Evolutionary conservation across 2,113 vertebrate species (phyloP).

Genomic region (Scopus umbretta): DNA sequence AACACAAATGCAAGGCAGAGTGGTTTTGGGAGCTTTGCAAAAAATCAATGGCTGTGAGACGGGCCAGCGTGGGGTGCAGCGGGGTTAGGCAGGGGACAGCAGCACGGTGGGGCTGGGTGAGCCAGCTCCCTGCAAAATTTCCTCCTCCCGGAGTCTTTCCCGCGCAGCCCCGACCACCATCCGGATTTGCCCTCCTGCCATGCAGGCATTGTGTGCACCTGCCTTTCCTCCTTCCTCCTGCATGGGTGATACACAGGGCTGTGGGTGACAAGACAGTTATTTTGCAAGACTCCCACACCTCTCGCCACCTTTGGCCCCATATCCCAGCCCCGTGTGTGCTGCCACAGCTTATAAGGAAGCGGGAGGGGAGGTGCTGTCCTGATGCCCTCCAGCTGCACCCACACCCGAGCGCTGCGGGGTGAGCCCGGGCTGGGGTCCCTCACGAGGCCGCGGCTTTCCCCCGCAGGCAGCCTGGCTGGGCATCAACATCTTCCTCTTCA

Average conservation of each 20-base stretch:
- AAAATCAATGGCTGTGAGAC: not conserved
- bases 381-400: rapidly evolving
- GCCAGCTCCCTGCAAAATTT: not conserved
- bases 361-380: rapidly evolving
- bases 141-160: not conserved
- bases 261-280: not conserved
- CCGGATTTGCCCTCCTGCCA: rapidly evolving
- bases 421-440: rapidly evolving
- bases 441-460: not conserved
- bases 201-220: not conserved
- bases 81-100: not conserved
- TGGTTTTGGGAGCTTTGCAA: not conserved
- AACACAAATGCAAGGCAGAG: not conserved
- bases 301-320: not conserved
- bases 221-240: not conserved
- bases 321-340: not conserved
- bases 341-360: not conserved
- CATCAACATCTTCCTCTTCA: constrained; percentile 88
- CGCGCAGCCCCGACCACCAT: not conserved
- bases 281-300: not conserved
- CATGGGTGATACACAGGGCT: not conserved
- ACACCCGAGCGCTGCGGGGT: rapidly evolving
- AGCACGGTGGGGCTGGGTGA: not conserved
- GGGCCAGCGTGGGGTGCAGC: not conserved
- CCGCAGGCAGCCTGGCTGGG: constrained; percentile 81